phyloP scores from a whole-genome alignment of 1,140 invertebrate genomes.

The Drosophila repletoides region DNA sequence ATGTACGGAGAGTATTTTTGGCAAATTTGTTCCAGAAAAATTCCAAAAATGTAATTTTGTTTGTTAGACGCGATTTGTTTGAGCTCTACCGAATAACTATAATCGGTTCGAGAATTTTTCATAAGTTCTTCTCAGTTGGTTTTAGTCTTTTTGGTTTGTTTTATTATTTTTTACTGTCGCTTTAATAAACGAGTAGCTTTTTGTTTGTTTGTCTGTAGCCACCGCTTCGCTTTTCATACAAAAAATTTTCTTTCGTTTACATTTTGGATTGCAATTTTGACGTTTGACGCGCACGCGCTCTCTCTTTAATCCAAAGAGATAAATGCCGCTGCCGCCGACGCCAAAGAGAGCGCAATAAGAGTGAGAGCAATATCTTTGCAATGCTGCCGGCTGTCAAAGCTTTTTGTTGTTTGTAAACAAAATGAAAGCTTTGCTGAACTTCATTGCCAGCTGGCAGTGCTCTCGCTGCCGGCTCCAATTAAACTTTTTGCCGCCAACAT shows the following conservation, averaged over 20 bases:
- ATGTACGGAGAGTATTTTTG: constrained; percentile 3
- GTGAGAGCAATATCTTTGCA: neutral
- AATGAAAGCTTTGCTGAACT: constrained; percentile 17
- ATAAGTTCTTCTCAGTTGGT: no score
- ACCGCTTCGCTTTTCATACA: constrained; percentile 39
- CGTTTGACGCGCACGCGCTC: constrained; percentile 63
- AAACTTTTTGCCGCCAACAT: constrained; percentile 15
- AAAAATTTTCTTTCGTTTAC: constrained; percentile 71
- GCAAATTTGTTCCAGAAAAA: neutral
- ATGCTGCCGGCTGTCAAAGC: constrained; percentile 35
- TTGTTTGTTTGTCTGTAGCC: constrained; percentile 9
- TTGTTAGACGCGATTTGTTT: no score
- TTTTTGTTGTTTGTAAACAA: constrained; percentile 50
- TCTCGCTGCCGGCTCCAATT: neutral
- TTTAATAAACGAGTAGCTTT: no score
- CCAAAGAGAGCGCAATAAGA: neutral
- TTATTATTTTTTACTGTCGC: neutral
- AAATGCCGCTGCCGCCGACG: no score
- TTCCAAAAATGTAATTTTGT: no score
- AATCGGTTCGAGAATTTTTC: no score
- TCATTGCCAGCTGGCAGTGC: constrained; percentile 38
- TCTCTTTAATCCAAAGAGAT: neutral
- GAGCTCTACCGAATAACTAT: no score
- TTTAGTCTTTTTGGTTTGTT: neutral
- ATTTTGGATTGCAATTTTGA: constrained; percentile 74